Percentiles rank a stretch among this genome's conserved stretches.
These are phyloP conservation scores for Zapornia atra DNA, from an alignment of 2,113 vertebrate genomes.

Conservation along the genomic window DNA sequence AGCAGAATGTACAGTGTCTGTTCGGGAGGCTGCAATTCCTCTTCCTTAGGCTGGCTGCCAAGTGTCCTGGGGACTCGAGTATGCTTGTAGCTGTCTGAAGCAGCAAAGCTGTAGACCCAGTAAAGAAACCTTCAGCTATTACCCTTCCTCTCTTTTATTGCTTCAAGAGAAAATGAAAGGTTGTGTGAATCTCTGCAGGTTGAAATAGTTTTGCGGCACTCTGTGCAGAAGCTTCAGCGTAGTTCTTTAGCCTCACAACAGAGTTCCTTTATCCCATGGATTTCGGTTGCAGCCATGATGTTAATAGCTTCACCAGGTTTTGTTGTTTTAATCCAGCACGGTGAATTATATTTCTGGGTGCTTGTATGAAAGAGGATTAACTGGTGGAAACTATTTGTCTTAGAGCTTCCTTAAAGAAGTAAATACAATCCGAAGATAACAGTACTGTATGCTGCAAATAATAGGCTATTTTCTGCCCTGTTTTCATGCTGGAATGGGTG, in stretches of 20 bases:
- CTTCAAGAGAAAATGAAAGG: conserved; percentile 2
- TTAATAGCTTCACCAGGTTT: conserved; percentile 18
- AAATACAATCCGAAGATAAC: conserved; percentile 47
- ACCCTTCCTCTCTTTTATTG: neutral
- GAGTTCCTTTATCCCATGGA: neutral
- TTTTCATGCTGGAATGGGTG: conserved; percentile 64
- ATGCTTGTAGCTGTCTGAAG: neutral
- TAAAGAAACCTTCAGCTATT: neutral
- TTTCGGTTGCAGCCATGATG: neutral
- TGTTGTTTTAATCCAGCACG: neutral
- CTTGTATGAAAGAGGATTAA: conserved; percentile 9
- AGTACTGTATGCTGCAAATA: conserved; percentile 19
- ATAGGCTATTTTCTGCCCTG: conserved; percentile 38
- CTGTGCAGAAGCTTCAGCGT: neutral
- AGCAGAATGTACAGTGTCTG: neutral
- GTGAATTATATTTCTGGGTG: neutral
- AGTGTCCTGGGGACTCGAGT: neutral
- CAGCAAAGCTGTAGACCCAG: neutral
- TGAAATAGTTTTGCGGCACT: neutral
- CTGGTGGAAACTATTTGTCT: conserved; percentile 24
- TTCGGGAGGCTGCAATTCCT: neutral
- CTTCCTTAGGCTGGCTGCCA: neutral
- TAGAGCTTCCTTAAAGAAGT: conserved; percentile 12
- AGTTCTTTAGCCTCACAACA: neutral
- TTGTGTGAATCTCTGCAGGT: neutral